Base-by-base conservation (phyloP, 2,888 invertebrate genomes). In the Drosophila mercatorum region DNA sequence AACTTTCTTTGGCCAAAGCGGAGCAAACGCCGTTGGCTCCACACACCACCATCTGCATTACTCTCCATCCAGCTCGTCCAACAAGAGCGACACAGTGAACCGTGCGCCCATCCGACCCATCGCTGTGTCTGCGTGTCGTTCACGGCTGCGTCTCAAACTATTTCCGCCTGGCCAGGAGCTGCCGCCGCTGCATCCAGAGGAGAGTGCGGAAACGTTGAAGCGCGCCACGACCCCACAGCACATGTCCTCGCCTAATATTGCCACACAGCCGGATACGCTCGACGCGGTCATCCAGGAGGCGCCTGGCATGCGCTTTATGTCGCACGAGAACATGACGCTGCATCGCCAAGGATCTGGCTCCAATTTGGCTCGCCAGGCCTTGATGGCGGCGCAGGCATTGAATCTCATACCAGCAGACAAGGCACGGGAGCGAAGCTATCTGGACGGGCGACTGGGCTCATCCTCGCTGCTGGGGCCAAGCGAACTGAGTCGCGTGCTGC, bases 401-500 rank as follows among this genome's bases (percentile, higher is more conserved):
- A 95, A 97, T 92, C 94, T 97, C 72, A 97, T 97, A 90, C 97
- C 97, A 28, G 96, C 96, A 2, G 95, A 95, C 80, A 96, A 96
- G 92, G 97, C 96, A 36, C 94, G 97, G 84, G 96, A 96, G 93
- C 95, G 97, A 89, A 97, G 97, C 91, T 96, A 95, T 91, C 93
- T 97, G 4, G 96, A 96, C 91, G 97, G 97, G 47, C 94, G 96
- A 81, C 94, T 97, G 66, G 97, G 97, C 46, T 95, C 96, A 1
- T 96, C 96, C 90, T 96, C 97, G 0, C 93, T 98, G 47, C 93
- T 98, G 51, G 98, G 98, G 0, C 95, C 96, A 3, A 95, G 95
- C 22, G 98, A 99, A 91, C 93, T 99, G 65, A 96, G 96, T 83
- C 95, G 97, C 92, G 96, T 97, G 51, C 95, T 98, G 86, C 98